Conservation (phyloP, 2,888 invertebrate species). For the Zaprionus lineosus region DNA sequence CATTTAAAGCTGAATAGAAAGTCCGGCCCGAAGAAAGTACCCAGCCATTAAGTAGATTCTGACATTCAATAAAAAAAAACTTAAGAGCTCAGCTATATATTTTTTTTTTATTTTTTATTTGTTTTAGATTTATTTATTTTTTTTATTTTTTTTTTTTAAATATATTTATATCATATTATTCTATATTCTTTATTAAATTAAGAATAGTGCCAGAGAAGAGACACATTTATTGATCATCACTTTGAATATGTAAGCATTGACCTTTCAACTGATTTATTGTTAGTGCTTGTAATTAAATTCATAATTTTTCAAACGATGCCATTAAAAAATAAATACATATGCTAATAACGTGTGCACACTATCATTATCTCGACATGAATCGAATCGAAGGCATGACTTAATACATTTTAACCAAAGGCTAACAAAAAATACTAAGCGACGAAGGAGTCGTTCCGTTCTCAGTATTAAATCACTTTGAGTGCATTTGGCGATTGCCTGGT, state of each 20-base stretch:
- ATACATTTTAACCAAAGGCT: neutral
- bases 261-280: slow-evolving; percentile 24
- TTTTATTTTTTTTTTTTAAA: too few relatives aligned
- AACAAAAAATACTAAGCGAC: too few relatives aligned
- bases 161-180: neutral
- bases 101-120: too few relatives aligned
- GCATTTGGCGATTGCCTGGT: too few relatives aligned
- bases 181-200: neutral
- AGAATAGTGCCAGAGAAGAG: neutral
- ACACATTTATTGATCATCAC: slow-evolving; percentile 7
- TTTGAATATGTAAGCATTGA: slow-evolving; percentile 16
- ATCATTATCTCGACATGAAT: neutral
- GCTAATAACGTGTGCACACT: slow-evolving; percentile 6
- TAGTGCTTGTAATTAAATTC: slow-evolving; percentile 14
- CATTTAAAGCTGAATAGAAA: too few relatives aligned
- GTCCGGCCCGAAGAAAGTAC: too few relatives aligned
- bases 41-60: too few relatives aligned
- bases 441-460: too few relatives aligned
- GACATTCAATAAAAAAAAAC: too few relatives aligned
- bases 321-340: slow-evolving; percentile 22
- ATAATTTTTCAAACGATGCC: slow-evolving; percentile 2
- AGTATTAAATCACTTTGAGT: too few relatives aligned
- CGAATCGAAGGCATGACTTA: neutral
- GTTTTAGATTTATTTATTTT: too few relatives aligned
- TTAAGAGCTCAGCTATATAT: too few relatives aligned